Evolutionary conservation across 2,113 vertebrate genomes (phyloP).

Genomic region (Tachysurus vachellii): DNA sequence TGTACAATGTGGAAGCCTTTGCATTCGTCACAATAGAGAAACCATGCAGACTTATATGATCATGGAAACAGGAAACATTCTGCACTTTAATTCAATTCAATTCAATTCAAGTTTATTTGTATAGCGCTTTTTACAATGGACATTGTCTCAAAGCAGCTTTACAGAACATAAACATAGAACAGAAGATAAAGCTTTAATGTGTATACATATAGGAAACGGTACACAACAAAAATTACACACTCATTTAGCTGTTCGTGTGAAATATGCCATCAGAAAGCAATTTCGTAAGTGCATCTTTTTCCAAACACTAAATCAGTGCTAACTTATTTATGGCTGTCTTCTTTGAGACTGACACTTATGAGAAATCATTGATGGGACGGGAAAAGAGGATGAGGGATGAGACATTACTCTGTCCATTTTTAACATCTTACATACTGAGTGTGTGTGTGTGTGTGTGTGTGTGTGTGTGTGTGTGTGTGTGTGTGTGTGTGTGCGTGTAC

Average conservation of each 20-base stretch:
- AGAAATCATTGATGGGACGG: not conserved
- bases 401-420: conserved; percentile 4
- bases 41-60: not conserved
- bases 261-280: conserved; percentile 13
- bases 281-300: conserved; percentile 38
- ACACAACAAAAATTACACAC: not conserved
- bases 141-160: too few species aligned
- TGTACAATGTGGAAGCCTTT: not conserved
- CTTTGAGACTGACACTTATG: not conserved
- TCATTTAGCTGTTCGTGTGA: not conserved
- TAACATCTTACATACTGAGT: not conserved
- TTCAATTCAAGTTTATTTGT: too few species aligned
- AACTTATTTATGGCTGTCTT: conserved; percentile 36
- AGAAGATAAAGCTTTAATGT: too few species aligned
- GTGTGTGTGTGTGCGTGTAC: conserved; percentile 12
- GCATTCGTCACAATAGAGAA: not conserved
- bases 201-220: not conserved
- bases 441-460: conserved; percentile 20
- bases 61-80: not conserved
- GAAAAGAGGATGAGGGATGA: not conserved
- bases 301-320: conserved; percentile 35
- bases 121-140: too few species aligned
- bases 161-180: too few species aligned
- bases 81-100: too few species aligned
- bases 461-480: conserved; percentile 9